Conservation (phyloP, 2,888 invertebrate species). For the Aporophyla lueneburgensis region DNA sequence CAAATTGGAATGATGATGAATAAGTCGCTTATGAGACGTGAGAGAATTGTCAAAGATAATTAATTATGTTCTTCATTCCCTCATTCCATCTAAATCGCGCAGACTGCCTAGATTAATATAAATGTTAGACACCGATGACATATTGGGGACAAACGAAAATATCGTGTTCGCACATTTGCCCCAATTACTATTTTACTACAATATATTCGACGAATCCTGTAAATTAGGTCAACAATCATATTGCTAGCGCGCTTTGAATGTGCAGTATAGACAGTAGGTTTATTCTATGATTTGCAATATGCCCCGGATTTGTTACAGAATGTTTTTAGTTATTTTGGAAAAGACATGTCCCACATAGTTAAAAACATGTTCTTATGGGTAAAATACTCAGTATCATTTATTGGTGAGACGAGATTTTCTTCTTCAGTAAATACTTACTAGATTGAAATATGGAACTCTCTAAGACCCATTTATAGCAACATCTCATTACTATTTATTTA, state of each 20-base stretch:
- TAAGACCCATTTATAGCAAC: neutral
- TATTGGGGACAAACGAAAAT: constrained; percentile 19
- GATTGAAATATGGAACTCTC: neutral
- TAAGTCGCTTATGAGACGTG: neutral
- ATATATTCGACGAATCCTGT: constrained; percentile 24
- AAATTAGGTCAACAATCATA: constrained; percentile 9
- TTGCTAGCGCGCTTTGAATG: neutral
- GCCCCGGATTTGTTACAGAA: neutral
- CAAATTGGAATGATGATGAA: neutral
- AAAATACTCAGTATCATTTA: neutral
- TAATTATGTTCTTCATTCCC: neutral
- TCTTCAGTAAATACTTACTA: neutral
- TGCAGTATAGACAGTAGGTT: neutral
- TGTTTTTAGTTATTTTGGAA: neutral
- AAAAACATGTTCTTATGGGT: neutral
- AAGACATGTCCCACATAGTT: neutral
- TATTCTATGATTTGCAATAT: neutral
- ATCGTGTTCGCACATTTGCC: constrained; percentile 9
- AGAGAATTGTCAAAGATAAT: neutral
- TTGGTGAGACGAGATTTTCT: neutral
- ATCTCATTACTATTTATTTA: too few relatives aligned
- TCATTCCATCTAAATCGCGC: neutral
- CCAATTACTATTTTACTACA: constrained; percentile 29
- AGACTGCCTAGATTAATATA: constrained; percentile 1
- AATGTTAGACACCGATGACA: constrained; percentile 18